A percentile compares a stretch with the other conserved stretches of the same genome.
phyloP scores from a whole-genome alignment of 2,888 invertebrate genomes.

The Anaspis maculata region DNA sequence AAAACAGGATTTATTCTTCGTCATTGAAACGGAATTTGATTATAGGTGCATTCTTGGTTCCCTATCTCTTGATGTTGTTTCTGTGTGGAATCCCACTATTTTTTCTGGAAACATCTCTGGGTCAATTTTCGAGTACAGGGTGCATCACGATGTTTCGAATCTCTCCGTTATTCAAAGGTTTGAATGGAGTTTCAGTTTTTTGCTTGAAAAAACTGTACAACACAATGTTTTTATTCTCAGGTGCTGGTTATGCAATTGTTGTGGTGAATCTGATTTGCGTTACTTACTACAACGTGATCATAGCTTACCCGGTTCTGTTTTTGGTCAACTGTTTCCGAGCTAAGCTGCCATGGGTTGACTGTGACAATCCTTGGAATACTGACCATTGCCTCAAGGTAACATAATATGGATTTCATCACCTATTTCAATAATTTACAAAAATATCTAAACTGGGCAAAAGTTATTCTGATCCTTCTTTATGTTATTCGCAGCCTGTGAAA shows the following conservation, averaged over 20 bases:
- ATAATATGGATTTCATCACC: too few species aligned
- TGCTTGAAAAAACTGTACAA: too few species aligned
- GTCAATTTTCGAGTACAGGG: slow-evolving; percentile 77
- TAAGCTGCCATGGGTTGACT: slow-evolving; percentile 69
- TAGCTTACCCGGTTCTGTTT: slow-evolving; percentile 79
- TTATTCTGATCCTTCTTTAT: too few species aligned
- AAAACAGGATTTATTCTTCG: too few species aligned
- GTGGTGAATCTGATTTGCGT: slow-evolving; percentile 74
- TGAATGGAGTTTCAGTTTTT: slow-evolving; percentile 4
- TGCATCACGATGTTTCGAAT: slow-evolving; percentile 75
- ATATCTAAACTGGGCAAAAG: too few species aligned
- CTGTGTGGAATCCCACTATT: slow-evolving; percentile 82
- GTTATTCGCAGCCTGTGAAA: too few species aligned
- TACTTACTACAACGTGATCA: slow-evolving; percentile 76
- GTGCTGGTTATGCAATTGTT: slow-evolving; percentile 77
- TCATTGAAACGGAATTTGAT: slow-evolving; percentile 10
- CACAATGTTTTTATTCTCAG: slow-evolving; percentile 43
- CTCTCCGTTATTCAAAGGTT: slow-evolving; percentile 81
- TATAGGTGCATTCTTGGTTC: slow-evolving; percentile 78
- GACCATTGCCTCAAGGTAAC: slow-evolving; percentile 57
- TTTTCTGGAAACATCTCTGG: slow-evolving; percentile 78
- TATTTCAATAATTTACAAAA: not conserved
- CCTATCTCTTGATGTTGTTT: slow-evolving; percentile 72
- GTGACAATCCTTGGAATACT: slow-evolving; percentile 78
- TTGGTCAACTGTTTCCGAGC: slow-evolving; percentile 59